Conservation (phyloP, 2,888 invertebrate species). For the Spilarctia lutea region DNA sequence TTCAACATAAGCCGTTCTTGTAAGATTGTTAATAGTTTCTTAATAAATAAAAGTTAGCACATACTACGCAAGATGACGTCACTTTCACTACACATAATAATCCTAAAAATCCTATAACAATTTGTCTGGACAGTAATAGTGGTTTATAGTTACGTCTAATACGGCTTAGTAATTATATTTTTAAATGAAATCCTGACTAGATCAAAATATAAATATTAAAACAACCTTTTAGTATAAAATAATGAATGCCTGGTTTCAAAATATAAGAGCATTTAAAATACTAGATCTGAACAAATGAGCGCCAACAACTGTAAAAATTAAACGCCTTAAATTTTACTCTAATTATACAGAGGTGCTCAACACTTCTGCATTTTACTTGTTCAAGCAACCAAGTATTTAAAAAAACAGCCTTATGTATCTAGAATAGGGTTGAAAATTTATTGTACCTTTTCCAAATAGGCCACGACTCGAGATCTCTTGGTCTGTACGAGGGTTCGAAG, state of each 20-base stretch:
- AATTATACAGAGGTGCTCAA: slow-evolving; percentile 45
- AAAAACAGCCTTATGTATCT: slow-evolving; percentile 36
- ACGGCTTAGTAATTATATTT: too few relatives aligned
- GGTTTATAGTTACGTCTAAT: too few relatives aligned
- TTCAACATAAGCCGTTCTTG: too few relatives aligned
- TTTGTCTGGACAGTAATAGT: too few relatives aligned
- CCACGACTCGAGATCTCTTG: slow-evolving; percentile 57
- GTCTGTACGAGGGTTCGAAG: slow-evolving; percentile 51
- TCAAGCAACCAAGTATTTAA: slow-evolving; percentile 28
- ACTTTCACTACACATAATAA: too few relatives aligned
- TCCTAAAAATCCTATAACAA: too few relatives aligned
- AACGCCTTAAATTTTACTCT: slow-evolving; percentile 33
- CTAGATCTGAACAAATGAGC: background rate
- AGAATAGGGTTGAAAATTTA: slow-evolving; percentile 50
- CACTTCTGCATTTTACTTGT: slow-evolving; percentile 28
- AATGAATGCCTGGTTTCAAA: background rate
- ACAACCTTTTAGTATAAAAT: background rate
- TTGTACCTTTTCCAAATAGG: slow-evolving; percentile 67
- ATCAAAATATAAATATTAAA: too few relatives aligned
- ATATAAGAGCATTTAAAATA: background rate
- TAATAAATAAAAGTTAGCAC: too few relatives aligned
- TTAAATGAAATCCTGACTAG: too few relatives aligned
- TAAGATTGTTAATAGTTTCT: too few relatives aligned
- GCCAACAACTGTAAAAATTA: slow-evolving; percentile 14
- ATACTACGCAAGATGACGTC: too few relatives aligned